Base-by-base conservation (phyloP, 2,797 vertebrate genomes). In the Hafferia zeledoni region DNA sequence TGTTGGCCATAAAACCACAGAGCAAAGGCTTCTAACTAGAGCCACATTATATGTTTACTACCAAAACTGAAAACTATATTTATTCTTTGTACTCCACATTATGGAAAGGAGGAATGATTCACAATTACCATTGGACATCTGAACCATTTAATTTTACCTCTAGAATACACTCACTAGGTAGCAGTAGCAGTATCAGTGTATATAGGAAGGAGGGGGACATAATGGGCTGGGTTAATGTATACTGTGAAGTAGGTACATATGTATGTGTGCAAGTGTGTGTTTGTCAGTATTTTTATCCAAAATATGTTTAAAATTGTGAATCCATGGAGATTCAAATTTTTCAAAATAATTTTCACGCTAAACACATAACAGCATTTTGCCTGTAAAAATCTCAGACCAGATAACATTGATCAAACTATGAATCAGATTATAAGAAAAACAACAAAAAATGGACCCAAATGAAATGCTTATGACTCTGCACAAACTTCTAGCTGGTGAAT, bases 1-100 rank as follows among this genome's bases (percentile, higher is more conserved):
- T 71, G 50, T 59, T 63, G 33, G 70, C 64, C 80, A 65, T 93
- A 84, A 77, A 94, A 94, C 76, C 81, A 87, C 87, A 64, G 84
- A 85, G 75, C 80, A 50, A 25, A 33, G 16, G 74, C 61, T 94
- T 91, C 91, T 69, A 91, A 83, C 37, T 81, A 93, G 64, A 93
- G 80, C 89, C 55, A 44, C 49, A 41, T 49, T 24, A 55, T 61
- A 33, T 25, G 67, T 93, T 72, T 94, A 64, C 47, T 56, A 89
- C 72, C 78, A 76, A 50, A 75, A 69, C 57, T 17, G 39, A 49
- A 92, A 96, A 93, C 83, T 67, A 1, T 13, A 69, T 85, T 93
- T 92, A 55, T n/a, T 80, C 41, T 91, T 87, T 8, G 9, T 52
- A 82, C 23, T 87, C 75, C 76, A 85, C 46, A 37, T 44, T n/a